These are phyloP conservation scores for Dolomedes plantarius DNA, from an alignment of 2,888 invertebrate genomes.

Conservation along the genomic window DNA sequence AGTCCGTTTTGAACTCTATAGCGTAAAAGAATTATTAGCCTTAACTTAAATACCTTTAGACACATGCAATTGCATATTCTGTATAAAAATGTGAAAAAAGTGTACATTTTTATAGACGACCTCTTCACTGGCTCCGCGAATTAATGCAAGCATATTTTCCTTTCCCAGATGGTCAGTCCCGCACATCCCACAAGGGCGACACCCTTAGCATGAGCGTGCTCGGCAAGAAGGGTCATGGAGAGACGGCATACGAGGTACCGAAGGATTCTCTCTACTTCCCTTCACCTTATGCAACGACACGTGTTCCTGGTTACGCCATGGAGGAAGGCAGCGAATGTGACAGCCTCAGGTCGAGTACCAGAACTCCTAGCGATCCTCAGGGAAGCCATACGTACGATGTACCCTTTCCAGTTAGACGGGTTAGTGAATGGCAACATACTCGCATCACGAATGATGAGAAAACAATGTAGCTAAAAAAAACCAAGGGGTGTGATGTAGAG, in stretches of 20 bases:
- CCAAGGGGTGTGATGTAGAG: too few relatives aligned
- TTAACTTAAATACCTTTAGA: too few relatives aligned
- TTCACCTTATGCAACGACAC: conserved; percentile 69
- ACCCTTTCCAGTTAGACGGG: conserved; percentile 72
- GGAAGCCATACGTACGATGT: conserved; percentile 72
- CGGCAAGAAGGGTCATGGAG: conserved; percentile 60
- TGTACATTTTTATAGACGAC: too few relatives aligned
- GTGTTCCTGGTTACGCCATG: conserved; percentile 66
- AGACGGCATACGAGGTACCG: conserved; percentile 67
- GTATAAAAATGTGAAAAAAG: too few relatives aligned
- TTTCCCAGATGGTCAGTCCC: conserved; percentile 61
- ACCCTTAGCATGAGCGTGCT: conserved; percentile 68
- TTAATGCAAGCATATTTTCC: too few relatives aligned
- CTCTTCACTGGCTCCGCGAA: too few relatives aligned
- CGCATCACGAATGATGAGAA: too few relatives aligned
- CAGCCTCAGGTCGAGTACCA: conserved; percentile 70
- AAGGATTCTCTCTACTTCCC: conserved; percentile 71
- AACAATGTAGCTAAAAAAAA: too few relatives aligned
- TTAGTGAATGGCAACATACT: conserved; percentile 61
- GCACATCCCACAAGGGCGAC: conserved; percentile 61
- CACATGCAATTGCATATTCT: too few relatives aligned
- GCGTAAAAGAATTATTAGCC: too few relatives aligned
- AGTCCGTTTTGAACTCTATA: too few relatives aligned
- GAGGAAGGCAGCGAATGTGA: conserved; percentile 72
- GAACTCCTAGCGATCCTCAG: conserved; percentile 70